A percentile compares a stretch with the other conserved stretches of the same genome.
phyloP scores from a whole-genome alignment of 2,888 invertebrate species.

The Limnephilus auricula region DNA sequence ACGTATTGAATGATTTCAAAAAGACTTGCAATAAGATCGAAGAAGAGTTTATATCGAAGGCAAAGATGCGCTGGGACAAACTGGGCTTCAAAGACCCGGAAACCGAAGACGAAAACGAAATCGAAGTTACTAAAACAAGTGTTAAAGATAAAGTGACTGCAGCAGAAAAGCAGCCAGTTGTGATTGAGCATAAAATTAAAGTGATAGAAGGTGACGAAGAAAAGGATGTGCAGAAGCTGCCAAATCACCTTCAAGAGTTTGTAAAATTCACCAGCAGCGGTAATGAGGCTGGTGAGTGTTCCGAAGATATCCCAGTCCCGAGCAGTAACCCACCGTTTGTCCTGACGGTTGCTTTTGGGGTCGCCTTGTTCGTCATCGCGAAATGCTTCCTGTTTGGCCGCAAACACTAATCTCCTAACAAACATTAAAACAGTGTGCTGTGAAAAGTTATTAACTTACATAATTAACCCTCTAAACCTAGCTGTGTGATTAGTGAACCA shows the following conservation, averaged over 20 bases:
- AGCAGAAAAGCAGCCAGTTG: slow-evolving; percentile 71
- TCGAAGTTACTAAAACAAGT: slow-evolving; percentile 66
- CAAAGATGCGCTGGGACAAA: slow-evolving; percentile 84
- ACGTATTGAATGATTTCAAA: slow-evolving; percentile 70
- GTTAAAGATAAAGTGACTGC: slow-evolving; percentile 66
- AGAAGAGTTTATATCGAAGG: slow-evolving; percentile 87
- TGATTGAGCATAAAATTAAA: slow-evolving; percentile 77
- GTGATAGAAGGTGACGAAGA: slow-evolving; percentile 82
- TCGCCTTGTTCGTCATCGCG: slow-evolving; percentile 55
- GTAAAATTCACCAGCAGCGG: slow-evolving; percentile 80
- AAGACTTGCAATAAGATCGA: slow-evolving; percentile 79
- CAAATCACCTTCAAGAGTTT: slow-evolving; percentile 88
- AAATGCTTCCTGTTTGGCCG: slow-evolving; percentile 69
- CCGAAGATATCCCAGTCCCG: slow-evolving; percentile 65
- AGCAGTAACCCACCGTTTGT: slow-evolving; percentile 52
- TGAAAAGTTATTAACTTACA: slow-evolving; percentile 31
- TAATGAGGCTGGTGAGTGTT: slow-evolving; percentile 76
- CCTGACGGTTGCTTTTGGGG: slow-evolving; percentile 72
- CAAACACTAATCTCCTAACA: slow-evolving; percentile 29
- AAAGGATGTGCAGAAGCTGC: slow-evolving; percentile 81
- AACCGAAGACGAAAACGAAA: slow-evolving; percentile 79
- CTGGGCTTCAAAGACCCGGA: slow-evolving; percentile 82
- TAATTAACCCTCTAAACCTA: slow-evolving; percentile 7
- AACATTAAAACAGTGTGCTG: slow-evolving; percentile 41
- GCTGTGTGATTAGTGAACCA: slow-evolving; percentile 7